phyloP scores from a whole-genome alignment of 2,888 invertebrate species.

The Nephrocerus scutellatus region DNA sequence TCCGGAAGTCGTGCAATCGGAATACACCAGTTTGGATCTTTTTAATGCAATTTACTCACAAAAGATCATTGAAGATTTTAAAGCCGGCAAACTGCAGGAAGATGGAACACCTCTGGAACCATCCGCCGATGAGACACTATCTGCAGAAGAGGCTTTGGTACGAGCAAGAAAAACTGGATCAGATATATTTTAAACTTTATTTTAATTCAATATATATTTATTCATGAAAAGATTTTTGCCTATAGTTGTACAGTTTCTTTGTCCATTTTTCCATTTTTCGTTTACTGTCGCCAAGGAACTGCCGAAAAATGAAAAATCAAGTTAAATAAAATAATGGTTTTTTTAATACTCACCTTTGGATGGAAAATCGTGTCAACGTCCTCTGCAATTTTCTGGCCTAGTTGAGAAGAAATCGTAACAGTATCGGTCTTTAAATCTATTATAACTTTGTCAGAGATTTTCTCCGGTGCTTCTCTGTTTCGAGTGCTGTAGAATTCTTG shows the following conservation, averaged over 20 bases:
- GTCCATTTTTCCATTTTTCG: slow-evolving; percentile 69
- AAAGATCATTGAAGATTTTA: slow-evolving; percentile 72
- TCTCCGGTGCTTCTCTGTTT: slow-evolving; percentile 54
- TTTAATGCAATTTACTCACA: slow-evolving; percentile 73
- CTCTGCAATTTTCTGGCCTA: slow-evolving; percentile 37
- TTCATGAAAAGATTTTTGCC: slow-evolving; percentile 57
- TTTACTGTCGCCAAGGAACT: slow-evolving; percentile 65
- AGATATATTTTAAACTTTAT: slow-evolving; percentile 60
- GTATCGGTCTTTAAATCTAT: slow-evolving; percentile 67
- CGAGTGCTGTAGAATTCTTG: slow-evolving; percentile 52
- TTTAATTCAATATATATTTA: slow-evolving; percentile 26
- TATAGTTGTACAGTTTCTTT: slow-evolving; percentile 58
- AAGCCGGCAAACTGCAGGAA: slow-evolving; percentile 60
- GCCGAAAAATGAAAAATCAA: slow-evolving; percentile 19
- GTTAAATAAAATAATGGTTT: slow-evolving; percentile 7
- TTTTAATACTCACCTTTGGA: slow-evolving; percentile 54
- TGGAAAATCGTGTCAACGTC: slow-evolving; percentile 52
- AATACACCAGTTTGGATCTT: slow-evolving; percentile 76
- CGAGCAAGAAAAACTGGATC: slow-evolving; percentile 68
- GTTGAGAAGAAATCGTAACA: slow-evolving; percentile 54
- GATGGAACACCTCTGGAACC: slow-evolving; percentile 65
- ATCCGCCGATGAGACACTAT: slow-evolving; percentile 63
- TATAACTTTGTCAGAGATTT: slow-evolving; percentile 51
- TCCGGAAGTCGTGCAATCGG: slow-evolving; percentile 65
- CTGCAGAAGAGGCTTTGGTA: slow-evolving; percentile 63